Base-by-base conservation (phyloP, 2,113 vertebrate genomes). In the Melanerpes aurifrons region DNA sequence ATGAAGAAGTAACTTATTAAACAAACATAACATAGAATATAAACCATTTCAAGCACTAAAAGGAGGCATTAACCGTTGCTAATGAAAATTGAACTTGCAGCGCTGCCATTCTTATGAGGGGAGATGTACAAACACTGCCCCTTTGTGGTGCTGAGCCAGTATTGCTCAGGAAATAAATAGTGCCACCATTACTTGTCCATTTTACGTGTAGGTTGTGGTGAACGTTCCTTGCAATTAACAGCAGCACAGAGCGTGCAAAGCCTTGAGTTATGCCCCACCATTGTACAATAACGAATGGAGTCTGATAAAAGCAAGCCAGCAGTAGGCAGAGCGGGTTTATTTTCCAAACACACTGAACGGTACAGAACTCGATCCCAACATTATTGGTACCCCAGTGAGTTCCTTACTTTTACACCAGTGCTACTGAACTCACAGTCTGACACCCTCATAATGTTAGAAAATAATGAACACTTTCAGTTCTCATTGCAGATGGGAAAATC, bases 51-150 rank as follows among this genome's bases (percentile, higher is more conserved):
- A 61, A 66, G 54, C 25, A 47, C 29, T 86, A 71, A 82, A 95
- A 35, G 5, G 48, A 79, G 31, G 37, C 59, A 78, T 77, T 93
- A 87, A 59, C 78, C 61, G 56, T 77, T 84, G 37, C 61, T 88
- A 37, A 75, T 93, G 63, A 67, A 80, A 72, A 69, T 0, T 22
- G 45, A 77, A n/a, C 76, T 82, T 64, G 75, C 31, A 86, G 79
- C 26, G 5, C 12, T 1, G 12, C 8, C 25, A 29, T 26, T 48
- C 58, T 32, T 45, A n/a, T 25, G n/a, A 62, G 47, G 8, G 31
- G 87, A 92, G 68, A n/a, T 59, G 71, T 59, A 77, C 79, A 88
- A 94, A 94, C 68, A 69, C 83, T 95, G 96, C 79, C 97, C 43
- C 88, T 57, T 86, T 50, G 96, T 93, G 97, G 95, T 71, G 12